Evolutionary conservation across 37 sponge, comb jelly and placozoan species (phyloP).

Genomic region (Spongilla lacustris): DNA sequence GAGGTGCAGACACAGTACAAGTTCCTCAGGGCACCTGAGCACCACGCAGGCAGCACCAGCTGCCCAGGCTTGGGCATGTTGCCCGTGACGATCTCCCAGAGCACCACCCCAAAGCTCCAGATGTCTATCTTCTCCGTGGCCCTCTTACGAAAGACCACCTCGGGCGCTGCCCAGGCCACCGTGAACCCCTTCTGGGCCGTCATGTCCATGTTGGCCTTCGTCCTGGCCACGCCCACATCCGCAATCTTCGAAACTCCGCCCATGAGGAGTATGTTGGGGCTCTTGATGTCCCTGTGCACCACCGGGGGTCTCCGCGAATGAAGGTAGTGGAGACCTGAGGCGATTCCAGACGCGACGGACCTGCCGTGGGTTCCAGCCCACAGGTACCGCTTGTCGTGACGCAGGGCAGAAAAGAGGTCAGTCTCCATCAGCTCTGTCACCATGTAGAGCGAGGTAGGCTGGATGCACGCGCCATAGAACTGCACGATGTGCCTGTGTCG

Average conservation of each 20-base stretch:
- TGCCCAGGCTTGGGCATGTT: conserved; percentile 69
- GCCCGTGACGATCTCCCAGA: conserved; percentile 93
- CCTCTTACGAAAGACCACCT: conserved; percentile 83
- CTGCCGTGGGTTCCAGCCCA: conserved; percentile 82
- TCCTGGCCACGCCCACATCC: conserved; percentile 88
- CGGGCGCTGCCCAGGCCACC: conserved; percentile 94
- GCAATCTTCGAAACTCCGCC: conserved; percentile 87
- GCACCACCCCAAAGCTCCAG: conserved; percentile 89
- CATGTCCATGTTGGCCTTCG: conserved; percentile 83
- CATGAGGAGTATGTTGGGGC: conserved; percentile 89
- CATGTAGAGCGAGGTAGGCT: conserved; percentile 82
- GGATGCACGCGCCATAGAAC: conserved; percentile 94
- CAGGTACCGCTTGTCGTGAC: conserved; percentile 44
- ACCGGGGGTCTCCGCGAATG: conserved; percentile 82
- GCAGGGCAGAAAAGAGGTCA: conserved; percentile 79
- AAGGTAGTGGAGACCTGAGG: conserved; percentile 84
- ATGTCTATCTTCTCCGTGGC: conserved; percentile 95
- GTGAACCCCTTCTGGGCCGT: conserved; percentile 93
- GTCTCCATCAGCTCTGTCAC: conserved; percentile 91
- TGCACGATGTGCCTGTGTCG: conserved; percentile 91
- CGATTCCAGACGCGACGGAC: conserved; percentile 72
- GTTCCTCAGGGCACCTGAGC: conserved; percentile 21
- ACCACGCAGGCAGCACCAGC: conserved; percentile 51
- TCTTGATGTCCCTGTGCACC: conserved; percentile 93
- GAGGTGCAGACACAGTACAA: conserved; percentile 61